Evolutionary conservation across 2,797 vertebrate genomes (phyloP), one percentile per base, ranked within the genome.

Genomic region (Epinephelus coioides): DNA sequence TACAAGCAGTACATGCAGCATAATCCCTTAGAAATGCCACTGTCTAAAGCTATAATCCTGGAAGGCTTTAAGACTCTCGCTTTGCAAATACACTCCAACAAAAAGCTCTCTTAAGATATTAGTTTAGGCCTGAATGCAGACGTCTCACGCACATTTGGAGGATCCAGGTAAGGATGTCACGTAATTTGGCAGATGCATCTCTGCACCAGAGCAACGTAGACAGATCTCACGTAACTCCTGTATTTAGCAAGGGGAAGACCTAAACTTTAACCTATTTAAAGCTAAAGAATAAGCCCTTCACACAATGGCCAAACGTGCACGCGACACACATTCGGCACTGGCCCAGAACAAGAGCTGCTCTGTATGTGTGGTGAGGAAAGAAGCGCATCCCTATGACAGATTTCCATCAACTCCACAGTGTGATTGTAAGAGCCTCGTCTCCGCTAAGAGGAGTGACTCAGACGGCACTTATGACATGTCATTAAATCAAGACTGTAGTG

Each of bases 1-100:
- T 51, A 61, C 73, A 73, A 65, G 78, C 73, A 71, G 82, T 76
- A 50, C 78, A 76, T 6, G 78, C 76, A 66, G 68, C 59, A 27
- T 92, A 92, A 92, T 93, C 91, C 84, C 66, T 0, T 27, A 86
- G 85, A 91, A 89, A 89, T 88, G 80, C 76, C 72, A 78, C 69
- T 69, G 66, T 87, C 62, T 77, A 88, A 89, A 90, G 47, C 86
- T 14, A 0, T 90, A 90, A 91, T 91, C 88, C 85, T 73, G 77
- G 56, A 84, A 55, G 73, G 84, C 79, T 88, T 85, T 84, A 63
- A 76, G 73, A 84, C 70, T 86, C 79, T 86, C 30, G 19, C 78
- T 85, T 34, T 88, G 67, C 84, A 85, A 84, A 82, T 47, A 73
- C 34, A 12, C 53, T 4, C n/a, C 57, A 82, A 73, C 40, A 65